Base-by-base conservation (phyloP, 92 coral and sea anemone species). In the Porites cylindrica region DNA sequence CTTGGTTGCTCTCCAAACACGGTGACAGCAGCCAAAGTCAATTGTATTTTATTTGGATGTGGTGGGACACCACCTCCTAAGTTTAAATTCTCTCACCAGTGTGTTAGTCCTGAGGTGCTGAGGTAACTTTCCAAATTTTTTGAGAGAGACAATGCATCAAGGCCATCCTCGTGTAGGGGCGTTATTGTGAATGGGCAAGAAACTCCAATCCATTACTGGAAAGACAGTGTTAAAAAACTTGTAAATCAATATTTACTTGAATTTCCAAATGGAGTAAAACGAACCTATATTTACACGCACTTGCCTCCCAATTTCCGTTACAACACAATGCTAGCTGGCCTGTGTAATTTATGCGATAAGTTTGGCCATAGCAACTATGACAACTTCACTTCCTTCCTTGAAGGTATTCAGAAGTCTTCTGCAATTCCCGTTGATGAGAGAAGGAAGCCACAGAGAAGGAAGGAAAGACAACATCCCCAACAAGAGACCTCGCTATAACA, bases 1-100 rank as follows among this genome's bases (percentile, higher is more conserved):
- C 84, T 89, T 84, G 77, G 63, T 38, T 89, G 89, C 68, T 89
- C 89, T 1, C 75, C 92, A 14, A 82, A 84, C 54, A 91, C 91
- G 16, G 72, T 87, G 17, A 78, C 94, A 65, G 88, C 94, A 51
- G 89, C 91, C 7, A 80, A 85, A 23, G 24, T 23, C 21, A 82
- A 91, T 47, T 77, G 60, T 67, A 82, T 68, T 74, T 73, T 91
- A 70, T 91, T 91, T 91, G 94, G 91, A 6, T 76, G 74, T 4
- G 94, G 91, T 74, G 94, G 91, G 63, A 70, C 68, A 18, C 94
- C 91, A 18, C 91, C 86, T 60, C 43, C 70, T 3, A 19, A 32
- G 24, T 56, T 87, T 5, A 87, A 78, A 76, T 80, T 80, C 56
- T 12, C 7, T 8, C 12, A 89, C 3, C 89, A 91, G 51, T 72